phyloP scores from a whole-genome alignment of 2,888 invertebrate species.

The Pseudeuparius sepicola region DNA sequence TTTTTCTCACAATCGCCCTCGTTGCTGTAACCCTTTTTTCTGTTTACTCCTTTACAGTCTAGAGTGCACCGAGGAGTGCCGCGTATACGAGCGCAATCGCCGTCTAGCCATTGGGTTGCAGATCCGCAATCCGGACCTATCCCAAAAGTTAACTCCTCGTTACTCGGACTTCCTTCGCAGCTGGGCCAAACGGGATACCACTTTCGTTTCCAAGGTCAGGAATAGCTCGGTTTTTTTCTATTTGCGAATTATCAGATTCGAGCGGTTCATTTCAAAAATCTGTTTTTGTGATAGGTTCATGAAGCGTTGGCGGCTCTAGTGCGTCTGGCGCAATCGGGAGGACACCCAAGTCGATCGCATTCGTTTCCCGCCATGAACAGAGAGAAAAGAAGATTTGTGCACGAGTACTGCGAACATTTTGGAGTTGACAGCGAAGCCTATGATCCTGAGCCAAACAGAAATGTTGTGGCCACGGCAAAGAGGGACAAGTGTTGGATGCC shows the following conservation, averaged over 20 bases:
- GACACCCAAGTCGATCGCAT: slow-evolving; percentile 44
- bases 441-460: slow-evolving; percentile 91
- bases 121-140: slow-evolving; percentile 82
- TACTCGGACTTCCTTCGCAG: slow-evolving; percentile 80
- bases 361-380: slow-evolving; percentile 91
- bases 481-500: no score
- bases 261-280: no score
- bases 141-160: slow-evolving; percentile 67
- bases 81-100: slow-evolving; percentile 76
- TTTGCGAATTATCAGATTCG: no score
- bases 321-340: slow-evolving; percentile 74
- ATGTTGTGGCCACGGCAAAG: slow-evolving; percentile 83
- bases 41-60: no score
- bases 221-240: no score
- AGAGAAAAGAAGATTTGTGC: slow-evolving; percentile 84
- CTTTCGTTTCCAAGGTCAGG: slow-evolving; percentile 72
- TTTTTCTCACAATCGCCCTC: no score
- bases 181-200: slow-evolving; percentile 71
- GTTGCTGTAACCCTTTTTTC: no score
- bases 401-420: slow-evolving; percentile 91
- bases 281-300: no score
- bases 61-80: slow-evolving; percentile 91
- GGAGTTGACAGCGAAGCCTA: slow-evolving; percentile 90
- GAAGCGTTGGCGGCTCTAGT: slow-evolving; percentile 77
- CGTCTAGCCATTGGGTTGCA: slow-evolving; percentile 84